These are phyloP conservation scores for Scomberomorus guttatus DNA, from an alignment of 2,797 vertebrate species.

Conservation along the genomic window DNA sequence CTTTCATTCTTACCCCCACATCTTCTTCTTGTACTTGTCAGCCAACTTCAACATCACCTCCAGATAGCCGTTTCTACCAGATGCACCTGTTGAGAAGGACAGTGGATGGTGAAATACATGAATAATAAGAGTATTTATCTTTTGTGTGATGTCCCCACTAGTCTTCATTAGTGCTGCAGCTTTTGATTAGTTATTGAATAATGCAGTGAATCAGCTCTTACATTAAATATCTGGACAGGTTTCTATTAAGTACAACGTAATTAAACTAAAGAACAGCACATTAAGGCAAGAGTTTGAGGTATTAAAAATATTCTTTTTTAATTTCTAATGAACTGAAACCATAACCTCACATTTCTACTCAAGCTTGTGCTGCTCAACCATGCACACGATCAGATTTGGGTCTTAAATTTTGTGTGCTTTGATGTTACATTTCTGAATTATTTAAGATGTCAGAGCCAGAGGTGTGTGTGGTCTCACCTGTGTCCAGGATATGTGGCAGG, in stretches of 20 bases:
- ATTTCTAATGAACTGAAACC: background rate
- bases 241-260: background rate
- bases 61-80: conserved; percentile 93
- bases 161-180: background rate
- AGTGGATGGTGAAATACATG: background rate
- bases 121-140: background rate
- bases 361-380: too few species aligned
- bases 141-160: background rate
- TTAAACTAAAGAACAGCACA: too few species aligned
- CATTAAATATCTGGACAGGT: background rate
- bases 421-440: background rate
- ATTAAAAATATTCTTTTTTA: background rate
- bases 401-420: background rate
- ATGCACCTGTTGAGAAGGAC: conserved; percentile 85
- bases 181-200: background rate
- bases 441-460: background rate
- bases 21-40: conserved; percentile 99
- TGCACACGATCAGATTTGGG: background rate
- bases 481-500: conserved; percentile 97
- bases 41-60: conserved; percentile 95
- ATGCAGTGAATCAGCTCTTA: background rate
- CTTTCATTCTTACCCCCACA: conserved; percentile 92
- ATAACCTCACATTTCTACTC: background rate
- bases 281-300: too few species aligned
- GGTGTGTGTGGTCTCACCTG: conserved; percentile 84